Evolutionary conservation across 2,113 vertebrate species (phyloP).

Genomic region (Amazona vittata): DNA sequence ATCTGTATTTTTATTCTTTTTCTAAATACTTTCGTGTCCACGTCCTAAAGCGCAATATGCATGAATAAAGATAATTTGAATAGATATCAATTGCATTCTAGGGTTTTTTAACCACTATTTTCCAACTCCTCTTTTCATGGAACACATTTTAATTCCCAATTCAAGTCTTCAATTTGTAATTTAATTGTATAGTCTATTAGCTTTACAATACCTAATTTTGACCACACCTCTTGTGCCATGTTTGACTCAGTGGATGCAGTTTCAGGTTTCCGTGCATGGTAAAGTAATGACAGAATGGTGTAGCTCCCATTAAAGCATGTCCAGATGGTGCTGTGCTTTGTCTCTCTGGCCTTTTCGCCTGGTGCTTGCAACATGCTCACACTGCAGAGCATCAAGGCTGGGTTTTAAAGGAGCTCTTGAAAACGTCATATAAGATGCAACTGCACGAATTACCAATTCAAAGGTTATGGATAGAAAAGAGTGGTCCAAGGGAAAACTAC

Average conservation of each 20-base stretch:
- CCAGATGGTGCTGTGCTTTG: background rate
- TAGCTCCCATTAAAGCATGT: accelerated
- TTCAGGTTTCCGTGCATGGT: background rate
- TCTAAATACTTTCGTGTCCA: background rate
- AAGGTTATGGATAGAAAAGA: constrained; percentile 18
- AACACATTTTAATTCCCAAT: background rate
- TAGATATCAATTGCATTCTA: background rate
- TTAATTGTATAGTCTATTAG: background rate
- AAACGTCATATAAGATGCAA: background rate
- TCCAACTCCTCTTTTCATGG: background rate
- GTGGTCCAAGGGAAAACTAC: constrained; percentile 30
- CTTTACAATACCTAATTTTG: background rate
- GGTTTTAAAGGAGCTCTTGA: background rate
- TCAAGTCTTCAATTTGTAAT: background rate
- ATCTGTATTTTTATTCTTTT: background rate
- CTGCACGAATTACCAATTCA: constrained; percentile 8
- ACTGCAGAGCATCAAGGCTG: background rate
- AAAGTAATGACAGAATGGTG: accelerated
- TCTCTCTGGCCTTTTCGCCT: background rate
- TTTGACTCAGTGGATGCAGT: accelerated
- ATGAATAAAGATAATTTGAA: background rate
- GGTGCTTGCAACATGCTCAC: background rate
- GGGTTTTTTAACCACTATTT: background rate
- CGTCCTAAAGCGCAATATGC: background rate
- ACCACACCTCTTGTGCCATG: background rate